Conservation (phyloP, 2,888 invertebrate species). For the Azorinus chamasolen region DNA sequence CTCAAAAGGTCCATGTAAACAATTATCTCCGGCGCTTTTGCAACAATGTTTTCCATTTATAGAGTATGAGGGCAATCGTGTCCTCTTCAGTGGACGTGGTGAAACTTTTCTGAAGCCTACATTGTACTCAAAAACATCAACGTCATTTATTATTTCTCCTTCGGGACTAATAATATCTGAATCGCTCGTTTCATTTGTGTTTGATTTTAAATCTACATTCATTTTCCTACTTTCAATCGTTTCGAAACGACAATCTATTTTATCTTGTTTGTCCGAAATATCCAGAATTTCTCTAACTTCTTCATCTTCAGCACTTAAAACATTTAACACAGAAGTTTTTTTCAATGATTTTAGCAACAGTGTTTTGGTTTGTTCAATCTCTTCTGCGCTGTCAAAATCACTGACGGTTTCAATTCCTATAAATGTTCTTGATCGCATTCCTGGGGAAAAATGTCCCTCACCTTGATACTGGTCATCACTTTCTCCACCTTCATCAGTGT, state of each 20-base stretch:
- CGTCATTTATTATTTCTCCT: no score
- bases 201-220: neutral
- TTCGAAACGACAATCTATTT: conserved; percentile 39
- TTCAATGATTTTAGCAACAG: neutral
- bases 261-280: conserved; percentile 23
- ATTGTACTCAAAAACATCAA: no score
- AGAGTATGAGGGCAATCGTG: no score
- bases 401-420: conserved; percentile 1
- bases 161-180: no score
- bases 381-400: neutral
- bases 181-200: no score
- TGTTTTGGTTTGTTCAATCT: neutral
- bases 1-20: no score
- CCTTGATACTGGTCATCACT: neutral
- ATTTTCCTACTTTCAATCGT: conserved; percentile 26
- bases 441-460: conserved; percentile 24
- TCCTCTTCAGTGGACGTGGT: no score
- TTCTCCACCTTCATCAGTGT: conserved; percentile 8
- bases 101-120: no score
- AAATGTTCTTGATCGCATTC: conserved; percentile 35
- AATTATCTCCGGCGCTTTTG: no score
- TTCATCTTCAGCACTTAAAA: conserved; percentile 34
- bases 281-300: conserved; percentile 47
- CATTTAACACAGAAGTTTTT: neutral
- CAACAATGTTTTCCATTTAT: no score